Evolutionary conservation across 2,113 vertebrate genomes (phyloP).

Genomic region (Nothobranchius kuhntae): DNA sequence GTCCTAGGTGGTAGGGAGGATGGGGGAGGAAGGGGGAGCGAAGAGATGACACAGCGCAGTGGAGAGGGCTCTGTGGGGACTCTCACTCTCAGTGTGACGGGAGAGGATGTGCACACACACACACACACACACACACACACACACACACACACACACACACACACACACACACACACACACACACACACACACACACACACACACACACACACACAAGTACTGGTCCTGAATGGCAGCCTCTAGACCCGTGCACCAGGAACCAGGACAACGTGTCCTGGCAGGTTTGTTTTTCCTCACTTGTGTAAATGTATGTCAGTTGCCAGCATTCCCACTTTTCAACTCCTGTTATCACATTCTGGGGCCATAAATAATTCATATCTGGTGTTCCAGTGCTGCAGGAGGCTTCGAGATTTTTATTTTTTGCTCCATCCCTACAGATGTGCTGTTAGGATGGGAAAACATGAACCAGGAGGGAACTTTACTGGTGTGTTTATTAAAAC

Average conservation of each 20-base stretch:
- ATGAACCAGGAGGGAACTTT: constrained; percentile 3
- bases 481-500: not conserved
- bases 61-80: constrained; percentile 48
- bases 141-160: too few species aligned
- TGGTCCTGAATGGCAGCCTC: constrained; percentile 52
- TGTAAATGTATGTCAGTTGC: constrained; percentile 49
- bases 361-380: constrained; percentile 62
- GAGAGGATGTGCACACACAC: constrained; percentile 20
- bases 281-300: constrained; percentile 39
- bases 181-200: not conserved
- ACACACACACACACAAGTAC: not conserved
- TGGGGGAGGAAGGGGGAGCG: constrained; percentile 9
- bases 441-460: constrained; percentile 14
- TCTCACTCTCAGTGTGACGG: constrained; percentile 39
- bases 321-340: constrained; percentile 60
- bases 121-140: constrained; percentile 24
- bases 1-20: constrained; percentile 34
- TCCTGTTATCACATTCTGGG: constrained; percentile 60
- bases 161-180: constrained; percentile 29
- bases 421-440: constrained; percentile 20
- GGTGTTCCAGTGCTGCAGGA: constrained; percentile 37
- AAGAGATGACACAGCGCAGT: constrained; percentile 34
- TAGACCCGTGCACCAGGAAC: constrained; percentile 35
- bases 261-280: constrained; percentile 37
- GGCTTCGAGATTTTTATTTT: constrained; percentile 24